Evolutionary conservation across 1,140 invertebrate species (phyloP), one percentile per base, ranked within the genome.

Genomic region (Coelopa frigida): DNA sequence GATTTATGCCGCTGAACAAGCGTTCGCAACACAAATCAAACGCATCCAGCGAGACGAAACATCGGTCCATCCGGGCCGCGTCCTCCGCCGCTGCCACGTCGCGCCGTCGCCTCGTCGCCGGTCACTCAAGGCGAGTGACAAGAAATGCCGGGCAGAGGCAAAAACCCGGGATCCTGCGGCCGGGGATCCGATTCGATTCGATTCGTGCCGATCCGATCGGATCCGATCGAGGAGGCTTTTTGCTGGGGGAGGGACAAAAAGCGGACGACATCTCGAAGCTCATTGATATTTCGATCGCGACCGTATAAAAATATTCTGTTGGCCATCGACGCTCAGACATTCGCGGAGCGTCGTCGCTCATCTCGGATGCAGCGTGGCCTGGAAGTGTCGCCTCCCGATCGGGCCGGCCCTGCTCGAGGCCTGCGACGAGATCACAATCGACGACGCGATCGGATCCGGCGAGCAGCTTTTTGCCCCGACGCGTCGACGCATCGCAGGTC

Each of bases 221-320:
- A n/a, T n/a, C n/a, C n/a, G n/a, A n/a, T n/a, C n/a, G n/a, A n/a
- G n/a, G n/a, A n/a, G n/a, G n/a, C n/a, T n/a, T n/a, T n/a, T n/a
- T n/a, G n/a, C n/a, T n/a, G n/a, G n/a, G n/a, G n/a, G n/a, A n/a
- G n/a, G n/a, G n/a, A n/a, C n/a, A n/a, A n/a, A n/a, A n/a, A n/a
- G n/a, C n/a, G n/a, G n/a, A n/a, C n/a, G n/a, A n/a, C n/a, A n/a
- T n/a, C n/a, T n/a, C n/a, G 18, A 47, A 46, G 52, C 63, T 67
- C 63, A 67, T 67, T 67, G 56, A 67, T 64, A 67, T 67, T 67
- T 67, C 52, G 58, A 67, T 49, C 63, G 63, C 63, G 63, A 67
- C 57, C 63, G 63, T 67, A 64, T 64, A 67, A 64, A 67, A 67
- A 67, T 67, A 67, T 67, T 66, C 60, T 67, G 63, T 53, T 53